Evolutionary conservation across 23 tunicate species (phyloP), one percentile per base, ranked within the genome.

Genomic region (Styela plicata): DNA sequence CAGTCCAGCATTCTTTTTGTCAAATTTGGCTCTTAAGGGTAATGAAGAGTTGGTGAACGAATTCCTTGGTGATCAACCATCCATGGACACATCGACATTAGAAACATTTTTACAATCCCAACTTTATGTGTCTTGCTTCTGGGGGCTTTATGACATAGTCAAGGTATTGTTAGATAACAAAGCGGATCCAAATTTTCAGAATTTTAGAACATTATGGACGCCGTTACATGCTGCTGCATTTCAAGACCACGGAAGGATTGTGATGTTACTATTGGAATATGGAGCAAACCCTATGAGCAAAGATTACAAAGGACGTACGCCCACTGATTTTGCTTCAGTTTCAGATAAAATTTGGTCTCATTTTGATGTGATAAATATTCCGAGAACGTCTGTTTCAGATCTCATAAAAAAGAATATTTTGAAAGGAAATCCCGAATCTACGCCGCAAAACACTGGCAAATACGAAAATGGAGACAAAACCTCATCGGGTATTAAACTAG

Each of bases 141-240:
- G 90, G 90, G 90, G 90, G 32, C 80, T 86, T 64, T 69, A 69
- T 67, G 90, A 86, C 64, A 69, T 80, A 1, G 85, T 80, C 34
- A 44, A 34, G 20, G 74, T 79, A 31, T 64, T 86, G 64, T 34
- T 86, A 13, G 74, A 71, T 10, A 68, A 86, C 64, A 83, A 84
- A 7, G 90, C 90, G 79, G 92, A 88, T 78, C 63, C 83, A 19
- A 88, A 88, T 52, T 79, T 74, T 70, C 75, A 69, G 53, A 88
- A 88, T 37, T 21, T 64, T 34, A 35, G n/a, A 34, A 88, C 86
- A 22, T 63, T 83, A 16, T 88, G 92, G 92, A 88, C 92, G 24
- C 92, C 92, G 33, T 63, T 88, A 16, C 92, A 88, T 78, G 92
- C 87, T 32, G 92, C 92, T 21, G 78, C 86, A 61, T 88, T 88